These are phyloP conservation scores for Nycticorax nycticorax DNA, from an alignment of 2,113 vertebrate genomes.

Conservation along the genomic window DNA sequence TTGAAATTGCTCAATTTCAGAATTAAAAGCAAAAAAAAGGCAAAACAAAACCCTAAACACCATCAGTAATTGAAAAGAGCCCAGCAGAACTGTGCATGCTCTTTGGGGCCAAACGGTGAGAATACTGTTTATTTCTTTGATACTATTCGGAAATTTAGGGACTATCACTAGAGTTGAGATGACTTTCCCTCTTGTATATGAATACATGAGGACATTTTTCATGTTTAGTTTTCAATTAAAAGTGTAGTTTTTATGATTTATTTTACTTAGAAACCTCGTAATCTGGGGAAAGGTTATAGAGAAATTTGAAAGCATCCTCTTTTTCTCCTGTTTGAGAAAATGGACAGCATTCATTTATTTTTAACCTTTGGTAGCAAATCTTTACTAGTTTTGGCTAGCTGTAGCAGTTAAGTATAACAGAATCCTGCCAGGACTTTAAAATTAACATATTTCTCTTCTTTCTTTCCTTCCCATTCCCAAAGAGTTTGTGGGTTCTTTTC, in stretches of 20 bases:
- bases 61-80: background rate
- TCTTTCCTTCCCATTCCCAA: background rate
- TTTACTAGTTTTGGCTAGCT: background rate
- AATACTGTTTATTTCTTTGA: background rate
- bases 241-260: background rate
- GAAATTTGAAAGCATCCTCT: background rate
- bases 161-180: background rate
- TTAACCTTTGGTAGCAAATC: background rate
- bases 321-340: background rate
- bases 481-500: background rate
- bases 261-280: background rate
- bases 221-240: background rate
- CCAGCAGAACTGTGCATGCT: background rate
- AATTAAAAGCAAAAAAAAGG: background rate
- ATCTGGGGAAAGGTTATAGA: background rate
- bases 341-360: background rate
- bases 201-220: background rate
- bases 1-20: background rate
- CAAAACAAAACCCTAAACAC: rapidly evolving
- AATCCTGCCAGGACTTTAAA: background rate
- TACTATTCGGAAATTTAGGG: background rate
- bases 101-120: background rate
- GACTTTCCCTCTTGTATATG: background rate
- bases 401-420: background rate
- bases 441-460: background rate